Evolutionary conservation across 2,797 vertebrate genomes (phyloP), one percentile per base, ranked within the genome.

Genomic region (Urophycis tenuis): DNA sequence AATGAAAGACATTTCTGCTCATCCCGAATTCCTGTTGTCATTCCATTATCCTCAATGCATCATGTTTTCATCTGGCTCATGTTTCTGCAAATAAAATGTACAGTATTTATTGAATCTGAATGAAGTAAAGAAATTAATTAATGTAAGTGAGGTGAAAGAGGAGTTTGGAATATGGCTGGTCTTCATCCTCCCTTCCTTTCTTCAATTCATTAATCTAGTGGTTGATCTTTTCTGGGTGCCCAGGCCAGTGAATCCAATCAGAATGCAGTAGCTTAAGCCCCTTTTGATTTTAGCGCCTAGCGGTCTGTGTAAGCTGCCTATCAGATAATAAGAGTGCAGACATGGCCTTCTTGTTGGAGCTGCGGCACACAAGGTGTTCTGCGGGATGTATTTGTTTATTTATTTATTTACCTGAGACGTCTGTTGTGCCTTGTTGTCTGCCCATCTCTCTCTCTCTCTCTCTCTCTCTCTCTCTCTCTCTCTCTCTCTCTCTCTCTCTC

Each of bases 261-360:
- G 85, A 87, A 88, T 84, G 77, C 85, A 82, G 87, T 85, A 85
- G 67, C 83, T 88, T 90, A 91, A 84, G 80, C 88, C 82, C 81
- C 53, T 60, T 90, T 88, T 92, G 89, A 89, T 91, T 90, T 85
- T 79, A 8, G 82, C 88, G 86, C 88, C 85, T 86, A 87, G 87
- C 91, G 88, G 87, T 85, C 88, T 76, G 88, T 81, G 87, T 92
- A 93, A 94, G 92, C 91, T 89, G 86, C 85, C 88, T 90, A 93
- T 91, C 91, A 92, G 92, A 93, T 91, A 90, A 91, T 91, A 83
- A 82, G 30, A 82, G 80, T 67, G 60, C 29, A 25, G 60, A 67
- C 60, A 67, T 7, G 60, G 60, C 60, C 60, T 67, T 25, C 60
- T 29, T 67, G 60, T 67, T 11, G 25, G 60, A 29, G 60, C 60